Conservation (phyloP, 1,140 invertebrate genomes). For the Rhagoletis pomonella region DNA sequence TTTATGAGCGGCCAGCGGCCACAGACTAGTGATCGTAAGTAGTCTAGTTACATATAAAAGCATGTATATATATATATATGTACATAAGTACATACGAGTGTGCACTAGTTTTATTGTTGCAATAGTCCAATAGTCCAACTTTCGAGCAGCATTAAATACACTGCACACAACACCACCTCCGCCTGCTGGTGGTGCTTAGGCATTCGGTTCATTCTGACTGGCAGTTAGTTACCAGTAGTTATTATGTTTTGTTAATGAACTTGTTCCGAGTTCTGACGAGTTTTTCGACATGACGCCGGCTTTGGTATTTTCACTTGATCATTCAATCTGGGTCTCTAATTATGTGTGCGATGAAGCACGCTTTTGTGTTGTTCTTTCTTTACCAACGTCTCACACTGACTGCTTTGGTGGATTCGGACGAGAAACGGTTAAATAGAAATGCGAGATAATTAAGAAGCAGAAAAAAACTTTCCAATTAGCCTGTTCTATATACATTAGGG, state of each 20-base stretch:
- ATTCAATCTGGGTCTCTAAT: conserved; percentile 43
- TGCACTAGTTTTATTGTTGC: not conserved
- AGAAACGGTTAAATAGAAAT: not conserved
- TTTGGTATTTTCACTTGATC: conserved; percentile 18
- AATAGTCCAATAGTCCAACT: not conserved
- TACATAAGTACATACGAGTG: not conserved
- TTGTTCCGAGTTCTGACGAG: conserved; percentile 35
- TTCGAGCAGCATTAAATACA: not conserved
- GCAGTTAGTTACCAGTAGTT: not conserved
- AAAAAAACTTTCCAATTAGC: too few species aligned
- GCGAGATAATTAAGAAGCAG: not conserved
- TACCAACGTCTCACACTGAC: not conserved
- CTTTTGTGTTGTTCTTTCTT: not conserved
- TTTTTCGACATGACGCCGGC: not conserved
- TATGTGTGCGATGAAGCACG: not conserved
- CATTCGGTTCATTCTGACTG: not conserved
- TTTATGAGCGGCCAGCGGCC: not conserved
- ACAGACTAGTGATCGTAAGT: not conserved
- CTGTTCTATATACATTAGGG: too few species aligned
- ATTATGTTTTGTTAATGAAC: conserved; percentile 47
- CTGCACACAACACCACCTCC: not conserved
- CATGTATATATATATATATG: not conserved
- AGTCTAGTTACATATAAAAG: not conserved
- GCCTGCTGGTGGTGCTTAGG: not conserved
- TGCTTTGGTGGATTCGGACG: not conserved